These are phyloP conservation scores for Heliothis subflexa DNA, from an alignment of 1,140 invertebrate species.

Conservation along the genomic window DNA sequence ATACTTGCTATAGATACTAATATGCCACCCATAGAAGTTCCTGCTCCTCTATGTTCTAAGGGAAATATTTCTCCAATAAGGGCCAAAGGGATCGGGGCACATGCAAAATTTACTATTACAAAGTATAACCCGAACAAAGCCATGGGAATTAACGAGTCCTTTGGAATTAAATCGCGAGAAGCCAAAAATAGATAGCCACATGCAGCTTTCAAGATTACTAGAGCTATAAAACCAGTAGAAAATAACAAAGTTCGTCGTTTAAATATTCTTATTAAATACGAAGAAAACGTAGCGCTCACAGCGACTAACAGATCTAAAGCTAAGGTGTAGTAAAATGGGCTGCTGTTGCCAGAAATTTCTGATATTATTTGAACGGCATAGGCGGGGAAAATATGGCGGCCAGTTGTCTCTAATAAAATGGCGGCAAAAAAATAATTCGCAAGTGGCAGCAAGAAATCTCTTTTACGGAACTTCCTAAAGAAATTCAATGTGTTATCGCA, in stretches of 20 bases:
- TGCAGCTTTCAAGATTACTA: conserved; percentile 55
- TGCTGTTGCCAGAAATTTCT: conserved; percentile 59
- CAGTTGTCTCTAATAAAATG: conserved; percentile 67
- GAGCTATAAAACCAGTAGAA: conserved; percentile 58
- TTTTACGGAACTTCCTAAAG: conserved; percentile 61
- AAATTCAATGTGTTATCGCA: neutral
- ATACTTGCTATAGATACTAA: conserved; percentile 58
- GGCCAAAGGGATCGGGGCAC: conserved; percentile 69
- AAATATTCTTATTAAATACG: conserved; percentile 64
- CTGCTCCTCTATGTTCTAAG: conserved; percentile 64
- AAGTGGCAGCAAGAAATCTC: conserved; percentile 68
- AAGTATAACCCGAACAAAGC: conserved; percentile 66
- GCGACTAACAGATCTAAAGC: conserved; percentile 71
- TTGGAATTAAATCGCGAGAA: conserved; percentile 58
- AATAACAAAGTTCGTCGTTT: conserved; percentile 70
- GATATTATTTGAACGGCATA: conserved; percentile 72
- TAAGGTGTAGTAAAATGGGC: conserved; percentile 70
- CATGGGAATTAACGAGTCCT: conserved; percentile 61
- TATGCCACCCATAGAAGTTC: conserved; percentile 61
- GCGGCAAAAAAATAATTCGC: conserved; percentile 60
- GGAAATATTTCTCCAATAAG: conserved; percentile 73
- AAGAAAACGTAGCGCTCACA: conserved; percentile 66
- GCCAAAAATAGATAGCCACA: conserved; percentile 63
- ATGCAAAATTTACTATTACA: conserved; percentile 69
- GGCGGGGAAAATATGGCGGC: conserved; percentile 74